Evolutionary conservation across 2,888 invertebrate genomes (phyloP).

Genomic region (Coelopa pilipes): DNA sequence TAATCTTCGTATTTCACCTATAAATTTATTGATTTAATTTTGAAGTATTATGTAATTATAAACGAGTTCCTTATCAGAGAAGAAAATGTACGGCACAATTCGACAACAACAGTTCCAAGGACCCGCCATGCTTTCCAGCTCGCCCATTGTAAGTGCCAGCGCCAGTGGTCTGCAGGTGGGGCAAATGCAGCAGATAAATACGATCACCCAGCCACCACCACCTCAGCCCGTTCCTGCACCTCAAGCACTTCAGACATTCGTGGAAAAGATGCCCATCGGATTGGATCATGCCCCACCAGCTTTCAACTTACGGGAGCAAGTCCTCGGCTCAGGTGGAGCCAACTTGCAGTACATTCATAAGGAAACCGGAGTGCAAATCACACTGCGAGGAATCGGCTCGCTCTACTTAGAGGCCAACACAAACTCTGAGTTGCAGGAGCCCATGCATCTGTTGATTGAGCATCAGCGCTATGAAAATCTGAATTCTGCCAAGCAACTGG

Average conservation of each 20-base stretch:
- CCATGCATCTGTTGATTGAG: slow-evolving; percentile 80
- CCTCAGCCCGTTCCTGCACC: not conserved
- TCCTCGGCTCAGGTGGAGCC: slow-evolving; percentile 77
- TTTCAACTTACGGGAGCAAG: slow-evolving; percentile 80
- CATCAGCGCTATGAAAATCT: slow-evolving; percentile 76
- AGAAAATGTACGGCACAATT: not conserved
- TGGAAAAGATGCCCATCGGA: slow-evolving; percentile 81
- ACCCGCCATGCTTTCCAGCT: not conserved
- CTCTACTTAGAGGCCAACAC: slow-evolving; percentile 71
- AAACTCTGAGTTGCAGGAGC: slow-evolving; percentile 75
- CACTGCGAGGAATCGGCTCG: slow-evolving; percentile 77
- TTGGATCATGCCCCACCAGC: slow-evolving; percentile 80
- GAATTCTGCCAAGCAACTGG: slow-evolving; percentile 73
- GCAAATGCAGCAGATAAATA: slow-evolving; percentile 14
- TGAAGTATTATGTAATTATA: too few species aligned
- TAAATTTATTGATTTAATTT: too few species aligned
- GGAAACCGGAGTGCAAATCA: slow-evolving; percentile 80
- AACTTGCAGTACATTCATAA: slow-evolving; percentile 81
- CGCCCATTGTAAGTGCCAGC: not conserved
- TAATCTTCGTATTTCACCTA: too few species aligned
- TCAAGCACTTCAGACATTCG: slow-evolving; percentile 36
- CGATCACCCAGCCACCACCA: slow-evolving; percentile 2
- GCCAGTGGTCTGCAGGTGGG: not conserved
- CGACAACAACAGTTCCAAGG: not conserved
- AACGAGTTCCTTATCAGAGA: too few species aligned